Conservation (phyloP, 2,888 invertebrate species). For the Dolichomitus sp. region DNA sequence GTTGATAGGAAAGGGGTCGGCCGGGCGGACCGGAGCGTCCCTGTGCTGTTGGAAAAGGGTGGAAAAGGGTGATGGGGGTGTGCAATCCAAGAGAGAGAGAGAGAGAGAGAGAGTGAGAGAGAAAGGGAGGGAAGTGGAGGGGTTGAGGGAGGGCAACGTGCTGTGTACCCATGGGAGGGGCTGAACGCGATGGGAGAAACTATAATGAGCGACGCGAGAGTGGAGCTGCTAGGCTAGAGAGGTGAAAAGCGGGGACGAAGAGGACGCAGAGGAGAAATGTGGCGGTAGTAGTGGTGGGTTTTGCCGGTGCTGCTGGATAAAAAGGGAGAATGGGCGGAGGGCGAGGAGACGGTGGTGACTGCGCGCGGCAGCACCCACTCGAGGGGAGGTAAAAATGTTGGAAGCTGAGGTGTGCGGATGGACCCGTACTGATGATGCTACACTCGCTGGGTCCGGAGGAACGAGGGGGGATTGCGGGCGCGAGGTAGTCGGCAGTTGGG, state of each 20-base stretch:
- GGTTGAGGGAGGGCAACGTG: conserved; percentile 62
- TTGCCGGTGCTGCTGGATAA: conserved; percentile 50
- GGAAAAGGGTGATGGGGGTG: conserved; percentile 64
- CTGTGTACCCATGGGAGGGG: conserved; percentile 66
- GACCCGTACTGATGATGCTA: conserved; percentile 58
- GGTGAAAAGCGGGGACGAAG: conserved; percentile 53
- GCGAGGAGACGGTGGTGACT: conserved; percentile 65
- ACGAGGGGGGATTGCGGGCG: conserved; percentile 40
- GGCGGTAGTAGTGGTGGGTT: conserved; percentile 66
- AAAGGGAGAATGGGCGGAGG: conserved; percentile 66
- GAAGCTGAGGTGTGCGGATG: conserved; percentile 79
- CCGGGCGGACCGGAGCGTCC: conserved; percentile 68
- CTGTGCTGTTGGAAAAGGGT: conserved; percentile 64
- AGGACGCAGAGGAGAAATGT: conserved; percentile 63
- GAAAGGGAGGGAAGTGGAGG: conserved; percentile 50
- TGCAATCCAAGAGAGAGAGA: conserved; percentile 36
- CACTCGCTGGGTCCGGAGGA: conserved; percentile 21
- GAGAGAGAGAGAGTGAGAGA: conserved; percentile 59
- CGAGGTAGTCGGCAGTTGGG: conserved; percentile 38
- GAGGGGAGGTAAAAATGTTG: conserved; percentile 81
- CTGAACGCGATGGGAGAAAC: conserved; percentile 71
- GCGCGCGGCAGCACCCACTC: conserved; percentile 47
- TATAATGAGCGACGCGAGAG: conserved; percentile 81
- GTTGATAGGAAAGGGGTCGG: conserved; percentile 67
- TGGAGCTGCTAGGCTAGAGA: conserved; percentile 71